Conservation (phyloP, 2,113 vertebrate genomes). For the Delphinapterus leucas region DNA sequence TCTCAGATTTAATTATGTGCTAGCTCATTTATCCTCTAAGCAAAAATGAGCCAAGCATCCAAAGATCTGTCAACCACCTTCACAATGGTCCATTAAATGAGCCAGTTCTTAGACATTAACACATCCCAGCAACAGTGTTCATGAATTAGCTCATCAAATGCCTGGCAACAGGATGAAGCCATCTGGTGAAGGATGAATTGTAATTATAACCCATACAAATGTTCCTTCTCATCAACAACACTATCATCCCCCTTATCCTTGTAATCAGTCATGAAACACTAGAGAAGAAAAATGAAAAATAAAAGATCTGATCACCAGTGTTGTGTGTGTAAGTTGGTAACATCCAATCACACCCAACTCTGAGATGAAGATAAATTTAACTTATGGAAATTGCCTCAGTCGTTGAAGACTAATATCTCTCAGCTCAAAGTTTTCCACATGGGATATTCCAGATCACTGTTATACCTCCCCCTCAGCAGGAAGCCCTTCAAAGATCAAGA, state of each 20-base stretch:
- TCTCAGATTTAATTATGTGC: conserved; percentile 1
- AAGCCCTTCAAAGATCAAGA: not conserved
- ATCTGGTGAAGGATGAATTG: conserved; percentile 41
- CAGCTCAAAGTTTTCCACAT: not conserved
- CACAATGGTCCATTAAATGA: conserved; percentile 13
- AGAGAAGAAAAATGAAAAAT: not conserved
- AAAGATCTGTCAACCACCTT: conserved; percentile 31
- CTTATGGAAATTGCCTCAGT: not conserved
- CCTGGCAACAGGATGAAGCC: conserved; percentile 52
- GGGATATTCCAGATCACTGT: not conserved
- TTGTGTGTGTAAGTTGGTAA: not conserved
- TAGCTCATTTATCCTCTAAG: conserved; percentile 25
- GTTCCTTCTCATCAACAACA: conserved; percentile 14
- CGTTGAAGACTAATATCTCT: not conserved
- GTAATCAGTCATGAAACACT: not conserved
- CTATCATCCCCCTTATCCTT: not conserved
- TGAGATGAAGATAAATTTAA: not conserved
- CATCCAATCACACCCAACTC: not conserved
- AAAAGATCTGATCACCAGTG: not conserved
- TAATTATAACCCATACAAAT: conserved; percentile 35
- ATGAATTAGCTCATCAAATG: conserved; percentile 57
- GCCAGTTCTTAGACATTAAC: conserved; percentile 12
- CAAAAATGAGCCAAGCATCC: conserved; percentile 22
- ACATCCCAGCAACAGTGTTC: not conserved
- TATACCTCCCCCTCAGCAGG: not conserved